Base-by-base conservation (phyloP, 2,888 invertebrate species). In the Torymus texanus region DNA sequence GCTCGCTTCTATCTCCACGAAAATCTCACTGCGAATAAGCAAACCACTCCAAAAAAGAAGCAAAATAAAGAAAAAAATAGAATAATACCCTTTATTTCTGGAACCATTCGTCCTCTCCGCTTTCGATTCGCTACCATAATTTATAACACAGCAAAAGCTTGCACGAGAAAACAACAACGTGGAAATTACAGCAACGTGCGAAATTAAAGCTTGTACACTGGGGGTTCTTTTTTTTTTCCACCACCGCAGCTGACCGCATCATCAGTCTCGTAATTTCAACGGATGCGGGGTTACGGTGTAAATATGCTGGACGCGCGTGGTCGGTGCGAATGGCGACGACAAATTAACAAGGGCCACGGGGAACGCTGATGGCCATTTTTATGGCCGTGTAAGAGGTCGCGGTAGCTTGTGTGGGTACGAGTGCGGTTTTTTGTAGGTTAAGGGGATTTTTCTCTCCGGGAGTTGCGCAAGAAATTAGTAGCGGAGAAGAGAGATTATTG, bases 181-280 rank as follows among this genome's bases (percentile, higher is more conserved):
- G 67, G 12, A 68, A 68, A 68, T 68, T 68, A 68, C 68, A 56
- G 21, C 56, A 3, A n/a, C 50, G 59, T 13, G 56, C 56, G 59
- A 70, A 70, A 70, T 70, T 70, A 59, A 70, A 70, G 59, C 41
- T 59, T 50, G 70, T 59, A 70, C 41, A 29, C 29, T 5, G 2
- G 2, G 21, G 1, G 41, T 58, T 41, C 56, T 41, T 67, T 50
- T 67, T 10, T 16, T 18, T 41, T 16, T 50, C 14, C 61, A 2
- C 10, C 21, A n/a, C 68, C 3, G 51, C 41, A 61, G 70, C 50
- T 70, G 70, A 71, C 71, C 71, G 71, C 71, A 71, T 61, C 71
- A 71, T 71, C 71, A 51, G 61, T 71, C 71, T 61, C 71, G 61
- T 71, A 59, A 71, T 71, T 71, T 71, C 51, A 18, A 16, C 56